phyloP scores from a whole-genome alignment of 2,113 vertebrate genomes.

The Pseudonaja textilis region DNA sequence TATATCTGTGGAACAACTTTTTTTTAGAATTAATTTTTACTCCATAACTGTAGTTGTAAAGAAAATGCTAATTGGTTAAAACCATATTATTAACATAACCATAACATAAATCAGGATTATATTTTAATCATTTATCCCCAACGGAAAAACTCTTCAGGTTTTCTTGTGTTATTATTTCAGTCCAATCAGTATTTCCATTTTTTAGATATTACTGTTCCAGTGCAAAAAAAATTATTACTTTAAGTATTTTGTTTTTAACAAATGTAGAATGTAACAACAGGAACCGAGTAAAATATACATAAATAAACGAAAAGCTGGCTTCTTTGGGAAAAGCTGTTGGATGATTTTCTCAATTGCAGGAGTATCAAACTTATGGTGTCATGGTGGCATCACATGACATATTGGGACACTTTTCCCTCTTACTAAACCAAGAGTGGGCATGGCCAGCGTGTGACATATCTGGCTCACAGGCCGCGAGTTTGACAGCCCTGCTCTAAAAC shows the following conservation, averaged over 20 bases:
- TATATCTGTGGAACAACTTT: conserved; percentile 51
- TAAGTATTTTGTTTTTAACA: background rate
- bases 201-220: background rate
- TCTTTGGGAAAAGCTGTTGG: background rate
- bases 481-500: background rate
- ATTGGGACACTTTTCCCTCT: too few relatives aligned
- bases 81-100: background rate
- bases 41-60: background rate
- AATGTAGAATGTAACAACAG: background rate
- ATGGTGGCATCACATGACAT: too few relatives aligned
- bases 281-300: background rate
- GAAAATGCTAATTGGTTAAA: background rate
- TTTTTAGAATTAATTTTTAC: conserved; percentile 36
- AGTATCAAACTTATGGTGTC: too few relatives aligned
- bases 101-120: background rate
- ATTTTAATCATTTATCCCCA: background rate
- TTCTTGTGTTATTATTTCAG: background rate
- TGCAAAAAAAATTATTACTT: background rate
- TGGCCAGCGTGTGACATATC: too few relatives aligned
- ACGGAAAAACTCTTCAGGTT: background rate
- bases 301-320: background rate
- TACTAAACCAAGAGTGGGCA: too few relatives aligned
- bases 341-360: background rate
- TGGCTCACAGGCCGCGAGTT: too few relatives aligned
- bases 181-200: background rate